Percentiles rank a stretch among this genome's conserved stretches.
Evolutionary conservation across 2,113 vertebrate genomes (phyloP).

Genomic region (Cavia aperea): DNA sequence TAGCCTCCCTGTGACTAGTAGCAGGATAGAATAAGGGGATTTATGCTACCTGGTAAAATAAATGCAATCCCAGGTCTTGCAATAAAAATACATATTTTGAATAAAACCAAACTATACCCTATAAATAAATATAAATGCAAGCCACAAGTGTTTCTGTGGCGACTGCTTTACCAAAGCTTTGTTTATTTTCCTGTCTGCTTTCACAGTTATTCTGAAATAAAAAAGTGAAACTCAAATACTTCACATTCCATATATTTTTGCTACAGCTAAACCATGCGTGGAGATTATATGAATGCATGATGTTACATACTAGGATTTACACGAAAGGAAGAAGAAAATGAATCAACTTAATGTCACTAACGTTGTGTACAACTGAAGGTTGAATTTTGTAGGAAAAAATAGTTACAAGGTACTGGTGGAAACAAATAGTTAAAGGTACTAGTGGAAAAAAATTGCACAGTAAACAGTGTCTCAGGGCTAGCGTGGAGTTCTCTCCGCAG

Average conservation of each 20-base stretch:
- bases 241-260: not conserved
- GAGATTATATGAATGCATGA: not conserved
- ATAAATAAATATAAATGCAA: slow-evolving; percentile 38
- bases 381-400: not conserved
- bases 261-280: not conserved
- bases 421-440: not conserved
- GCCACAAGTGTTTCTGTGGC: slow-evolving; percentile 40
- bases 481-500: not conserved
- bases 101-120: slow-evolving; percentile 39
- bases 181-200: slow-evolving; percentile 47
- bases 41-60: slow-evolving; percentile 42
- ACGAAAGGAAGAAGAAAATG: not conserved
- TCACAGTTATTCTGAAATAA: slow-evolving; percentile 44
- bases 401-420: not conserved
- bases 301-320: not conserved
- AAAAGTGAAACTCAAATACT: not conserved
- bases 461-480: not conserved
- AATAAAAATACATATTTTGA: slow-evolving; percentile 40
- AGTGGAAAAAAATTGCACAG: not conserved
- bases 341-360: not conserved
- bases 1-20: slow-evolving; percentile 23
- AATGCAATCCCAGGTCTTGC: slow-evolving; percentile 11
- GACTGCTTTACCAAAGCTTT: slow-evolving; percentile 22
- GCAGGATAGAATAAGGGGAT: not conserved
- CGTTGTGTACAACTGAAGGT: not conserved